Conservation (phyloP, 2,888 invertebrate genomes). For the Drepana falcataria region DNA sequence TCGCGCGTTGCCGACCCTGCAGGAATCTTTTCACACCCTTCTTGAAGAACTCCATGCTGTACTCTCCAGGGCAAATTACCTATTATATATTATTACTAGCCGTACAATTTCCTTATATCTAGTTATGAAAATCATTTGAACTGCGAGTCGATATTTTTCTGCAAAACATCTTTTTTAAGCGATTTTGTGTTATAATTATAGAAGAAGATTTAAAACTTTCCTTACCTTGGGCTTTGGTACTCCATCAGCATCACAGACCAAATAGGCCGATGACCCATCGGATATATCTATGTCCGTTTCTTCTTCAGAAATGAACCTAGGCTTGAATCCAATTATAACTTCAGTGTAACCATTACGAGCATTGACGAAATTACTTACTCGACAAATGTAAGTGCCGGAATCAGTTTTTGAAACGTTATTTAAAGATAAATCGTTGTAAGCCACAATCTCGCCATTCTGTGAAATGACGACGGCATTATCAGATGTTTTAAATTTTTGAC, state of each 20-base stretch:
- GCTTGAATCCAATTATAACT: slow-evolving; percentile 38
- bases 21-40: no score
- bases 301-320: slow-evolving; percentile 26
- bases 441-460: slow-evolving; percentile 27
- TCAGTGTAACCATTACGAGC: slow-evolving; percentile 5
- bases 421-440: slow-evolving; percentile 22
- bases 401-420: slow-evolving; percentile 23
- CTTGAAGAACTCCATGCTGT: no score
- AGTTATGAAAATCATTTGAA: no score
- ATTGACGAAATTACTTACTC: slow-evolving; percentile 28
- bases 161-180: no score
- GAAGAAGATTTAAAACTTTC: neutral
- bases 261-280: slow-evolving; percentile 10
- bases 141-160: no score
- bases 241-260: slow-evolving; percentile 37
- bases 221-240: slow-evolving; percentile 36
- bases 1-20: no score
- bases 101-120: no score
- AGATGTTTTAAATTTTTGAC: no score
- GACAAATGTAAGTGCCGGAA: slow-evolving; percentile 44
- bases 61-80: no score
- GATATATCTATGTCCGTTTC: slow-evolving; percentile 20
- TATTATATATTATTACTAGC: no score
- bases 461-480: slow-evolving; percentile 6
- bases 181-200: no score